phyloP scores from a whole-genome alignment of 2,888 invertebrate genomes.

The Liposcelis brunnea region DNA sequence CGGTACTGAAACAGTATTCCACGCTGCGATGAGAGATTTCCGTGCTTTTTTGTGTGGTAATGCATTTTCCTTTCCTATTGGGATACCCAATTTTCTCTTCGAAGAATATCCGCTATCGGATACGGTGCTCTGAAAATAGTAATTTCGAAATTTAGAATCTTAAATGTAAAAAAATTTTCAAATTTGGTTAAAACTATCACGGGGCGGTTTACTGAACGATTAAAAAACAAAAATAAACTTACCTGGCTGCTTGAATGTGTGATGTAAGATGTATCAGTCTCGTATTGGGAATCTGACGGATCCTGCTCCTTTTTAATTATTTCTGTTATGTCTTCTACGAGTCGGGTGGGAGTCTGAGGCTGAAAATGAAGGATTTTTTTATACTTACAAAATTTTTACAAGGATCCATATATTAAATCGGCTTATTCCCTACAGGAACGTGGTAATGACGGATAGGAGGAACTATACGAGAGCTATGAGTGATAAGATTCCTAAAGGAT shows the following conservation, averaged over 20 bases:
- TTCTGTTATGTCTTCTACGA: conserved; percentile 72
- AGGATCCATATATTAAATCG: too few species aligned
- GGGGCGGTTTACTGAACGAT: too few species aligned
- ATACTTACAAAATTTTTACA: neutral
- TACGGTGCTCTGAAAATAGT: conserved; percentile 6
- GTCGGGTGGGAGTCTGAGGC: conserved; percentile 54
- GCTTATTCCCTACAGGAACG: too few species aligned
- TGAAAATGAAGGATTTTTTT: conserved; percentile 13
- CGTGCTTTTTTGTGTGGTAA: conserved; percentile 50
- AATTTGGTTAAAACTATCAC: too few species aligned
- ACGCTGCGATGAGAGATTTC: conserved; percentile 62
- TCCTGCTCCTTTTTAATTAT: conserved; percentile 66
- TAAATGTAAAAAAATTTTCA: too few species aligned
- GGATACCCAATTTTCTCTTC: conserved; percentile 18
- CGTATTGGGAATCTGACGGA: conserved; percentile 27
- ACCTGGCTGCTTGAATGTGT: conserved; percentile 13
- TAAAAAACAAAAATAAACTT: conserved; percentile 10
- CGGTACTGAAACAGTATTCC: conserved; percentile 35
- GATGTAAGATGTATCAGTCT: conserved; percentile 25
- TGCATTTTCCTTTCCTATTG: conserved; percentile 46
- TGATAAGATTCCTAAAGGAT: too few species aligned
- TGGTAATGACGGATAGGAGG: too few species aligned
- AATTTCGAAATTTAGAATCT: too few species aligned
- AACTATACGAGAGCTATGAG: too few species aligned
- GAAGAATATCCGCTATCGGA: conserved; percentile 11